These are phyloP conservation scores for Mechanitis mazaeus DNA, from an alignment of 2,888 invertebrate species.

Conservation along the genomic window DNA sequence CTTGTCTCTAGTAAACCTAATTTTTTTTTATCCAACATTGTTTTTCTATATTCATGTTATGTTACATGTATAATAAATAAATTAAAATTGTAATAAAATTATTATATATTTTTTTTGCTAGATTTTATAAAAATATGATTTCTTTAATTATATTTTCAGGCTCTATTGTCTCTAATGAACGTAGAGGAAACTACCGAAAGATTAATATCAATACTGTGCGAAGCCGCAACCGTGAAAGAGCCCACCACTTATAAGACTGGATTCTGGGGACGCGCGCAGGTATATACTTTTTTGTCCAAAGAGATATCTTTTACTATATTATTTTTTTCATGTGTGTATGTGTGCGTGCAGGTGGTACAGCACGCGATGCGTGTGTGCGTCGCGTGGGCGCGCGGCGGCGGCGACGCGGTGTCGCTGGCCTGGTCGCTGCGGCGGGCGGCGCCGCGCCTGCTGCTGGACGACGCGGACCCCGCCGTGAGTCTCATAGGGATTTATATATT, in stretches of 20 bases:
- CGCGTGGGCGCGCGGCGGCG: conserved; percentile 93
- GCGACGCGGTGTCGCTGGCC: conserved; percentile 87
- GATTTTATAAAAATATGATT: no score
- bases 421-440: conserved; percentile 88
- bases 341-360: conserved; percentile 81
- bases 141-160: conserved; percentile 45
- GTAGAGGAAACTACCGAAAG: conserved; percentile 89
- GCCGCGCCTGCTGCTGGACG: conserved; percentile 89
- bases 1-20: no score
- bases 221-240: conserved; percentile 87
- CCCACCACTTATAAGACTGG: conserved; percentile 93
- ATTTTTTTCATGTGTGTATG: conserved; percentile 3
- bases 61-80: no score
- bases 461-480: conserved; percentile 86
- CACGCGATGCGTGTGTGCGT: conserved; percentile 94
- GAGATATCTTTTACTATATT: neutral
- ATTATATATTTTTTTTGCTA: no score
- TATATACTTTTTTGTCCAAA: conserved; percentile 34
- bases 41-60: no score
- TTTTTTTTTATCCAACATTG: no score
- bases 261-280: conserved; percentile 94
- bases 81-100: no score
- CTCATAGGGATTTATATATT: neutral
- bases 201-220: conserved; percentile 90
- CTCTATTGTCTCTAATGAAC: conserved; percentile 89